A percentile compares a stretch with the other conserved stretches of the same genome.
Evolutionary conservation across 1,140 invertebrate genomes (phyloP).

Genomic region (Oryzaephilus surinamensis): DNA sequence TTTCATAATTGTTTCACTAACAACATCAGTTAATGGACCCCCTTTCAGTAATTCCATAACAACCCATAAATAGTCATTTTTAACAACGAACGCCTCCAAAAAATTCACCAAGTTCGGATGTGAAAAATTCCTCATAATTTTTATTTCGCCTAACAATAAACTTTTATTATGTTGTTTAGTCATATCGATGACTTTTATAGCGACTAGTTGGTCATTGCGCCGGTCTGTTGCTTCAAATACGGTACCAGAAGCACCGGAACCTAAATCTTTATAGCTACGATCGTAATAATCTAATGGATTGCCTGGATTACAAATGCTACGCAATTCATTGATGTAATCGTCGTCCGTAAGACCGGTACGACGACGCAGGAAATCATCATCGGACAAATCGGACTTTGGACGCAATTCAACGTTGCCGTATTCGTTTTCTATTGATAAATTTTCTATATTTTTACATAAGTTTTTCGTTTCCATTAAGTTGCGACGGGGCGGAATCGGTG

Average conservation of each 20-base stretch:
- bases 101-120: constrained; percentile 98
- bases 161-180: constrained; percentile 90
- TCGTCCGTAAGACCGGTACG: constrained; percentile 52
- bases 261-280: constrained; percentile 70
- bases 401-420: constrained; percentile 30
- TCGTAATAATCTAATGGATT: constrained; percentile 74
- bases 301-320: constrained; percentile 62
- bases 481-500: constrained; percentile 15
- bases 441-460: constrained; percentile 24
- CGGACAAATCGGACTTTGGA: constrained; percentile 34
- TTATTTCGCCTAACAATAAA: constrained; percentile 89
- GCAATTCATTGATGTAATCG: constrained; percentile 75
- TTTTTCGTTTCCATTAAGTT: constrained; percentile 23
- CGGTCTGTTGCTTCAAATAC: constrained; percentile 85
- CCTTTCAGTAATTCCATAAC: constrained; percentile 94
- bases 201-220: constrained; percentile 67
- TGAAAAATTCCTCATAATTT: constrained; percentile 84
- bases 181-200: constrained; percentile 93
- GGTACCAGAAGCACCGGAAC: constrained; percentile 80
- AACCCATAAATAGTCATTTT: constrained; percentile 87
- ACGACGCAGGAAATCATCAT: constrained; percentile 19
- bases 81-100: constrained; percentile 79
- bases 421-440: constrained; percentile 30
- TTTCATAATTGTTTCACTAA: constrained; percentile 96
- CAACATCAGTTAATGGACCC: constrained; percentile 92